Base-by-base conservation (phyloP, 2,113 vertebrate species). In the Falco punctatus region DNA sequence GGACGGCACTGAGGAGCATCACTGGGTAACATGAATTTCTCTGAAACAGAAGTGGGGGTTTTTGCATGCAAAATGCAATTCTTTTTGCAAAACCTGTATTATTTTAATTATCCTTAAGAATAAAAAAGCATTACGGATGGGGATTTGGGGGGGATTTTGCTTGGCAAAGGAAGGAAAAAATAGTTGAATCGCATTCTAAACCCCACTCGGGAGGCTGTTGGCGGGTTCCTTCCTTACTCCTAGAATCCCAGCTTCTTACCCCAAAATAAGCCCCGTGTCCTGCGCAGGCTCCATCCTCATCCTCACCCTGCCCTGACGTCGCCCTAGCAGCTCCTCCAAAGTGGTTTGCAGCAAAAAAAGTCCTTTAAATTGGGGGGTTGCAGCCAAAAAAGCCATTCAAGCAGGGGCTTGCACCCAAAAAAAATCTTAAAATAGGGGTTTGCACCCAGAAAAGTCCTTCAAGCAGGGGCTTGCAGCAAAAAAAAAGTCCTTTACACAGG, bases 21-120 rank as follows among this genome's bases (percentile, higher is more conserved):
- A 4, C 0, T 0, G 5, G 38, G 42, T 5, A 9, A 15, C 24
- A 3, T 5, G 17, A 13, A 33, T 48, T 66, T 44, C 30, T 49
- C 27, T 5, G 3, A 46, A 15, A 9, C 3, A 9, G 9, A 22
- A 2, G 15, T 5, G 5, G 7, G 0, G 0, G 5, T 35, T 38
- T 66, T 11, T 17, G 23, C 18, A 4, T 1, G 5, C 7, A 38
- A 71, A 90, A 78, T 2, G 10, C 2, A 38, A 61, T 44, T 28
- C 11, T 77, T 80, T 51, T 22, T 66, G 54, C 18, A 35, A 72
- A 72, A 26, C 5, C 5, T 58, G 18, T 1, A 1, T 44, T 51
- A 6, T n/a, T 86, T 59, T 9, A 7, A 17, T n/a, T 15, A 13
- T 14, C 3, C 9, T 23, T 13, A 15, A 32, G 15, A 30, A 4